These are phyloP conservation scores for Tetheella fluctuosa DNA, from an alignment of 2,888 invertebrate genomes.

Conservation along the genomic window DNA sequence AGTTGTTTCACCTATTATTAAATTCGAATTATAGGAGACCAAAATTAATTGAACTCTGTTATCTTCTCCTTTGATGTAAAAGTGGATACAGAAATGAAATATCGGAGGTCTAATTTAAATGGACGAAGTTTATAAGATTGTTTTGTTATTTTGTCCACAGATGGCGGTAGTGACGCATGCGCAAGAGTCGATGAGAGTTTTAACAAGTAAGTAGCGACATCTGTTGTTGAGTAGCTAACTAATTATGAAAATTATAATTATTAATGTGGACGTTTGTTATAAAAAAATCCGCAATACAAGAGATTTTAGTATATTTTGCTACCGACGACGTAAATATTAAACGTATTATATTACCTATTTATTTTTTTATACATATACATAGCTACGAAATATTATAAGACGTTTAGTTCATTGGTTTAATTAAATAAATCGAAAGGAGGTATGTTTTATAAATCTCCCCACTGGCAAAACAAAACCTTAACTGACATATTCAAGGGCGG, in stretches of 20 bases:
- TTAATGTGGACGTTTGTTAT: too few relatives aligned
- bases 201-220: slow-evolving; percentile 57
- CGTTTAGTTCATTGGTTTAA: too few relatives aligned
- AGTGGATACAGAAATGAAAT: slow-evolving; percentile 19
- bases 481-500: too few relatives aligned
- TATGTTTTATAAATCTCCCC: too few relatives aligned
- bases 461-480: too few relatives aligned
- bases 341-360: too few relatives aligned
- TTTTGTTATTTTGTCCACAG: slow-evolving; percentile 31
- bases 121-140: slow-evolving; percentile 19
- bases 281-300: too few relatives aligned
- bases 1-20: slow-evolving; percentile 62
- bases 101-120: slow-evolving; percentile 45
- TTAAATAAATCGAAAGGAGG: too few relatives aligned
- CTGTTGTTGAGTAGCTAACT: slow-evolving; percentile 59
- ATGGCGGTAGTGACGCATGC: slow-evolving; percentile 48
- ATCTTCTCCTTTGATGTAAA: not conserved
- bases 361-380: too few relatives aligned
- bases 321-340: too few relatives aligned
- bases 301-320: too few relatives aligned
- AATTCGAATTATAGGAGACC: slow-evolving; percentile 70
- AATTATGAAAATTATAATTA: not conserved
- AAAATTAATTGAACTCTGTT: slow-evolving; percentile 34
- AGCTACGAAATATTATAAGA: too few relatives aligned
- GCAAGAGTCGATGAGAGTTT: slow-evolving; percentile 43